Conservation (phyloP, 2,797 vertebrate genomes). For the Pipistrellus pipistrellus region DNA sequence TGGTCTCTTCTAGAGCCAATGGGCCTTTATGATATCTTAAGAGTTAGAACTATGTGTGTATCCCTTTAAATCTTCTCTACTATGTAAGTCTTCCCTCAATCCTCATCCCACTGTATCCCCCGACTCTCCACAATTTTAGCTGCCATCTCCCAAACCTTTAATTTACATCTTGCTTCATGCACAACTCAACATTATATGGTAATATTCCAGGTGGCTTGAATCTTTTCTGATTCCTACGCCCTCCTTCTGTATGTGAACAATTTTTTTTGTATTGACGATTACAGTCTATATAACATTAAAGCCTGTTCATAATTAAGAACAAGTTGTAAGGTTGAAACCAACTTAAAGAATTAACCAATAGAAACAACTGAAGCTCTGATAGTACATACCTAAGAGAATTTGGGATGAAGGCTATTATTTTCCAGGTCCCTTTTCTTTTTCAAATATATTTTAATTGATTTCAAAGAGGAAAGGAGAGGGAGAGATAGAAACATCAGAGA, state of each 20-base stretch:
- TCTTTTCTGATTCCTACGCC: neutral
- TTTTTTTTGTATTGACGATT: conserved; percentile 4
- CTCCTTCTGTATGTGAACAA: conserved; percentile 7
- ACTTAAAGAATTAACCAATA: conserved; percentile 54
- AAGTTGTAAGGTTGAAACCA: neutral
- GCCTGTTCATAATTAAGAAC: conserved; percentile 73
- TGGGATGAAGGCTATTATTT: conserved; percentile 23
- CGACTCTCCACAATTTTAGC: neutral
- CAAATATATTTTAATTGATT: no score
- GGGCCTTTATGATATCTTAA: neutral
- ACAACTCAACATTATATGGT: neutral
- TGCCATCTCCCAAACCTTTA: neutral
- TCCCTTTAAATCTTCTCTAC: neutral
- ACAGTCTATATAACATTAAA: conserved; percentile 62
- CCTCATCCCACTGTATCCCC: neutral
- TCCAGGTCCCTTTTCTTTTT: neutral
- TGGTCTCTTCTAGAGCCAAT: neutral
- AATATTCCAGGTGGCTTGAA: conserved; percentile 52
- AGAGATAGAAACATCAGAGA: no score
- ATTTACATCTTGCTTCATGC: neutral
- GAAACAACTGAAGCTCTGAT: conserved; percentile 10
- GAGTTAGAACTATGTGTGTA: neutral
- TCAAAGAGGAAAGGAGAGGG: no score
- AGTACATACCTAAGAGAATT: conserved; percentile 17
- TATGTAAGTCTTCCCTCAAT: neutral